Evolutionary conservation across 92 coral and sea anemone species (phyloP).

Genomic region (Paragorgia papillata): DNA sequence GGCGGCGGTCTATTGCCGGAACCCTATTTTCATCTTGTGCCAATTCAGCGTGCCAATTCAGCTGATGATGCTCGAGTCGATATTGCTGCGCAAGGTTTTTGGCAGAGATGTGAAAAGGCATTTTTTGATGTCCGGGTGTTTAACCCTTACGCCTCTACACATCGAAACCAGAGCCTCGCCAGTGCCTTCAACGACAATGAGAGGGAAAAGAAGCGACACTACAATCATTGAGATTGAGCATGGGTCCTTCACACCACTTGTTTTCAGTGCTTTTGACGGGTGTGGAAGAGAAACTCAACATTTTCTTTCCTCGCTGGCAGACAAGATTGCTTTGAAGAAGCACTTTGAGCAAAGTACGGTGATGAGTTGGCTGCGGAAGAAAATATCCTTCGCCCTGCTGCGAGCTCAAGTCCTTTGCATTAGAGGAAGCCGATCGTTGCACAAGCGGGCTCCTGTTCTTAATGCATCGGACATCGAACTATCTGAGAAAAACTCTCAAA

Average conservation of each 20-base stretch:
- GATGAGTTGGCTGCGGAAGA: too few species aligned
- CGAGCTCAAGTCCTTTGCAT: too few species aligned
- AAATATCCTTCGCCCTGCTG: too few species aligned
- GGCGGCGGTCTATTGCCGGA: too few species aligned
- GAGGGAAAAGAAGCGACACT: slow-evolving; percentile 13
- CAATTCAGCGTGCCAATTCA: slow-evolving; percentile 2
- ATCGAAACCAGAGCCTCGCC: neutral
- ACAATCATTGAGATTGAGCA: slow-evolving; percentile 23
- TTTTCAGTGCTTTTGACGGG: neutral
- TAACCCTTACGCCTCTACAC: slow-evolving; percentile 3
- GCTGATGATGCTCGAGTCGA: slow-evolving; percentile 14
- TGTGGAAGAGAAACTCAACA: slow-evolving; percentile 20
- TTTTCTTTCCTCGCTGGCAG: too few species aligned
- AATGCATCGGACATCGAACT: too few species aligned
- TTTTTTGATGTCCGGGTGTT: slow-evolving; percentile 15
- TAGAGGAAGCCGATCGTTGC: too few species aligned
- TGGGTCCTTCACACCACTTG: slow-evolving; percentile 20
- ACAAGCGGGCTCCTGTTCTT: too few species aligned
- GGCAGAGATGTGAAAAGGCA: slow-evolving; percentile 4
- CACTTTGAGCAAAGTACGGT: too few species aligned
- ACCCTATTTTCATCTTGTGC: too few species aligned
- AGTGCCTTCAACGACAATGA: slow-evolving; percentile 7
- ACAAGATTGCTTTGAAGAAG: too few species aligned
- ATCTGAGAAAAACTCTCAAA: too few species aligned
- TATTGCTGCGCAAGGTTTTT: neutral